phyloP scores from a whole-genome alignment of 2,888 invertebrate genomes.

The Eilema depressum region DNA sequence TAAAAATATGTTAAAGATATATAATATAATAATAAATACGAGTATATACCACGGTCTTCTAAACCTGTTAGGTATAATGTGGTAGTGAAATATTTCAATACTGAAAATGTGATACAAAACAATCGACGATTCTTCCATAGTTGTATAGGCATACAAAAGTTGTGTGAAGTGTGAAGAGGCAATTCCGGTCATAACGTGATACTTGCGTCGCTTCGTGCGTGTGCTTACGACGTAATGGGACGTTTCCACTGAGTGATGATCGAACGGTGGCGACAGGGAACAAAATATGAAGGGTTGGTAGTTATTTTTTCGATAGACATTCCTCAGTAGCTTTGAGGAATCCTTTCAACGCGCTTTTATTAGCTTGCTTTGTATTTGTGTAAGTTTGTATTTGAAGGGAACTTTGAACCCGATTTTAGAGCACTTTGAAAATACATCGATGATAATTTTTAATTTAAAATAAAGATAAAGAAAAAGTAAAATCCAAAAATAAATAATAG shows the following conservation, averaged over 20 bases:
- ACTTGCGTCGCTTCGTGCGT: conserved; percentile 77
- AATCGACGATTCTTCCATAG: conserved; percentile 40
- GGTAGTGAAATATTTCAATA: not conserved
- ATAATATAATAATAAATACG: too few species aligned
- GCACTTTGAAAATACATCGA: too few species aligned
- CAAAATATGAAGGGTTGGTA: conserved; percentile 39
- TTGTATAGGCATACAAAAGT: conserved; percentile 60
- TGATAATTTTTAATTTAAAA: too few species aligned
- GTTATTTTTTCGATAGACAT: conserved; percentile 4
- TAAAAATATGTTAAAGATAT: too few species aligned
- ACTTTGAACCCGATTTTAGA: too few species aligned
- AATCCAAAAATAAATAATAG: too few species aligned
- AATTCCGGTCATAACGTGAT: conserved; percentile 74
- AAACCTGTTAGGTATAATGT: too few species aligned
- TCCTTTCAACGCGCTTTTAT: not conserved
- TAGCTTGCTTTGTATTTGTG: too few species aligned
- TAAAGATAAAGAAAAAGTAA: too few species aligned
- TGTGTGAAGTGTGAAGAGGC: conserved; percentile 69
- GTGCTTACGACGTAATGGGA: conserved; percentile 82
- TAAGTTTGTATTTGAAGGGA: too few species aligned
- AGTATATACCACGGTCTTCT: too few species aligned
- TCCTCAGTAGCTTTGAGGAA: not conserved
- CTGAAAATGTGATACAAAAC: conserved; percentile 32
- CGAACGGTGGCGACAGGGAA: conserved; percentile 58
- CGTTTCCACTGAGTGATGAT: conserved; percentile 83